Percentiles rank a stretch among this genome's conserved stretches.
These are phyloP conservation scores for Aplodontia rufa DNA, from an alignment of 2,113 vertebrate species.

Conservation along the genomic window DNA sequence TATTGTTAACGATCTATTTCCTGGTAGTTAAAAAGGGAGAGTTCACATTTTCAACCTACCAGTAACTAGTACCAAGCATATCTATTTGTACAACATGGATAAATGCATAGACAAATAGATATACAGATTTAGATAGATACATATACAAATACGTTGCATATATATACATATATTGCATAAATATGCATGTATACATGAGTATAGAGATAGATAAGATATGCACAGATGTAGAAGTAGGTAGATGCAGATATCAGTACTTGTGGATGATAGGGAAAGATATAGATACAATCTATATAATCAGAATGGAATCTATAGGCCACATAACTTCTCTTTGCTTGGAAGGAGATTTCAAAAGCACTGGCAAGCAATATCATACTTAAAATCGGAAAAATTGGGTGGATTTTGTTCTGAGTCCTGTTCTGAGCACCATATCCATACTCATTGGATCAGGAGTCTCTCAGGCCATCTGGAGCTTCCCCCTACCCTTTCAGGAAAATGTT, in stretches of 20 bases:
- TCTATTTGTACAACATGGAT: not conserved
- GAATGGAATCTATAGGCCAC: not conserved
- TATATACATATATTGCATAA: not conserved
- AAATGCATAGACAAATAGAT: not conserved
- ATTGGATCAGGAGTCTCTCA: not conserved
- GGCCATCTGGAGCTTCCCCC: not conserved
- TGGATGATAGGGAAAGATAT: not conserved
- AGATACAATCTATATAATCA: not conserved
- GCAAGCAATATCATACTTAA: not conserved
- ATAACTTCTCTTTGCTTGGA: not conserved
- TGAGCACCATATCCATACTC: not conserved
- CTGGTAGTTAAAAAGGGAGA: not conserved
- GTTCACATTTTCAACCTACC: not conserved
- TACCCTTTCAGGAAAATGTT: not conserved
- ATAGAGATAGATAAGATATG: not conserved
- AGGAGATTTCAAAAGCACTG: not conserved
- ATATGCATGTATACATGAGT: not conserved
- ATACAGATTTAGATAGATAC: not conserved
- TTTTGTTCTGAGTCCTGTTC: not conserved
- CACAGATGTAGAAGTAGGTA: not conserved
- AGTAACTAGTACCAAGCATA: not conserved
- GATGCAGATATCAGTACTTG: no score
- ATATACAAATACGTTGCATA: not conserved
- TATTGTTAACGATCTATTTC: not conserved
- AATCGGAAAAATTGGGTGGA: not conserved